Evolutionary conservation across 2,888 invertebrate genomes (phyloP).

Genomic region (Rutpela maculata): DNA sequence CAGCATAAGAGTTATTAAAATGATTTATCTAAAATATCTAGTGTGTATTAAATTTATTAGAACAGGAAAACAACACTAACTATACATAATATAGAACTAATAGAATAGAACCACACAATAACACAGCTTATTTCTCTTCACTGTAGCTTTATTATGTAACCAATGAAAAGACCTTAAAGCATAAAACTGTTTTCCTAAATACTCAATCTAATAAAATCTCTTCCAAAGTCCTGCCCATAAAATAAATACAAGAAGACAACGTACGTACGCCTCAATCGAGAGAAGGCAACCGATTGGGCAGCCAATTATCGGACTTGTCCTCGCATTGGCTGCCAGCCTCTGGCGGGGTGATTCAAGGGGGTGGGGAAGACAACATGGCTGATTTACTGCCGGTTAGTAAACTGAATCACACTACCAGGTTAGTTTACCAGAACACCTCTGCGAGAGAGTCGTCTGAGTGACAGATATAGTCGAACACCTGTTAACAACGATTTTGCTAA

Average conservation of each 20-base stretch:
- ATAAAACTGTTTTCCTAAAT: slow-evolving; percentile 73
- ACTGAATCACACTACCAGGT: slow-evolving; percentile 63
- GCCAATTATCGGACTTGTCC: slow-evolving; percentile 63
- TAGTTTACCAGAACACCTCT: slow-evolving; percentile 70
- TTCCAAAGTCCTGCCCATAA: slow-evolving; percentile 72
- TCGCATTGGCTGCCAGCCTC: slow-evolving; percentile 64
- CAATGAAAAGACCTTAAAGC: slow-evolving; percentile 69
- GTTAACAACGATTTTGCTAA: slow-evolving; percentile 51
- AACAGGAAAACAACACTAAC: slow-evolving; percentile 55
- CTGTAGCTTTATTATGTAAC: slow-evolving; percentile 67
- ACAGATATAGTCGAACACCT: slow-evolving; percentile 52
- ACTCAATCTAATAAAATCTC: slow-evolving; percentile 74
- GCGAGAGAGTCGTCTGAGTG: slow-evolving; percentile 58
- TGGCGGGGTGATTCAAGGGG: slow-evolving; percentile 60
- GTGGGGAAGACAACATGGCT: slow-evolving; percentile 73
- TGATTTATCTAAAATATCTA: slow-evolving; percentile 47
- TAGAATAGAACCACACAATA: slow-evolving; percentile 65
- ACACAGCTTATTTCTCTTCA: slow-evolving; percentile 61
- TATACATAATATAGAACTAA: slow-evolving; percentile 59
- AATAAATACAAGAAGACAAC: slow-evolving; percentile 70
- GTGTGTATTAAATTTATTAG: slow-evolving; percentile 54
- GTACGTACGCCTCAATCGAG: slow-evolving; percentile 66
- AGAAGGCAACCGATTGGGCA: slow-evolving; percentile 65
- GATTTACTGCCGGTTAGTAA: slow-evolving; percentile 70
- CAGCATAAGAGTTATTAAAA: slow-evolving; percentile 38